These are phyloP conservation scores for Oreotrochilus melanogaster DNA, from an alignment of 2,113 vertebrate genomes.

Conservation along the genomic window DNA sequence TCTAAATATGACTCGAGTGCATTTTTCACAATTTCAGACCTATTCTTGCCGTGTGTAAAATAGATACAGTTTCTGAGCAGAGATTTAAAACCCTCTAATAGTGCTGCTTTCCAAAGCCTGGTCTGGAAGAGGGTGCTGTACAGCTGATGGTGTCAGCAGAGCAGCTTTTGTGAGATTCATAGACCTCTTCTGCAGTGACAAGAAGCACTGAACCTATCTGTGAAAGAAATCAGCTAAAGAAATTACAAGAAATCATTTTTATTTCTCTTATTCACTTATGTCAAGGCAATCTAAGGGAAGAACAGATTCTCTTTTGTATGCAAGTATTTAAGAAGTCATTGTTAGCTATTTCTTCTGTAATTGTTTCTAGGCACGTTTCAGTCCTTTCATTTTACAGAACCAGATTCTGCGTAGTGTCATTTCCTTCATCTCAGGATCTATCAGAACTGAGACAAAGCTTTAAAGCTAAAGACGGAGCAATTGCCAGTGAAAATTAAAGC, in stretches of 20 bases:
- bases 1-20: slow-evolving; percentile 75
- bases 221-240: slow-evolving; percentile 63
- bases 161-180: slow-evolving; percentile 70
- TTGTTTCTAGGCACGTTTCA: background rate
- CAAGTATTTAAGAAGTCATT: slow-evolving; percentile 37
- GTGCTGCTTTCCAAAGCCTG: slow-evolving; percentile 35
- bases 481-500: background rate
- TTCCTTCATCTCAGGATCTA: background rate
- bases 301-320: slow-evolving; percentile 23
- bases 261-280: slow-evolving; percentile 54
- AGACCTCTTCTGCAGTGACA: slow-evolving; percentile 68
- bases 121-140: slow-evolving; percentile 43
- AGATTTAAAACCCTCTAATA: slow-evolving; percentile 76
- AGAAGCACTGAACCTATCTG: slow-evolving; percentile 44
- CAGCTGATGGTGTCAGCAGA: slow-evolving; percentile 54
- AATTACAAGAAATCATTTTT: slow-evolving; percentile 70
- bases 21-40: slow-evolving; percentile 81
- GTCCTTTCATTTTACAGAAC: background rate
- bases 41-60: slow-evolving; percentile 76
- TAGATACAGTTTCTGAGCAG: slow-evolving; percentile 65
- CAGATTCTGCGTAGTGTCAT: background rate
- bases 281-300: slow-evolving; percentile 63
- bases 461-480: slow-evolving; percentile 1
- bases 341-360: background rate
- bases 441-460: slow-evolving; percentile 11